A percentile compares a stretch with the other conserved stretches of the same genome.
phyloP scores from a whole-genome alignment of 1,140 invertebrate genomes.

The Gyrodactylus salaris region DNA sequence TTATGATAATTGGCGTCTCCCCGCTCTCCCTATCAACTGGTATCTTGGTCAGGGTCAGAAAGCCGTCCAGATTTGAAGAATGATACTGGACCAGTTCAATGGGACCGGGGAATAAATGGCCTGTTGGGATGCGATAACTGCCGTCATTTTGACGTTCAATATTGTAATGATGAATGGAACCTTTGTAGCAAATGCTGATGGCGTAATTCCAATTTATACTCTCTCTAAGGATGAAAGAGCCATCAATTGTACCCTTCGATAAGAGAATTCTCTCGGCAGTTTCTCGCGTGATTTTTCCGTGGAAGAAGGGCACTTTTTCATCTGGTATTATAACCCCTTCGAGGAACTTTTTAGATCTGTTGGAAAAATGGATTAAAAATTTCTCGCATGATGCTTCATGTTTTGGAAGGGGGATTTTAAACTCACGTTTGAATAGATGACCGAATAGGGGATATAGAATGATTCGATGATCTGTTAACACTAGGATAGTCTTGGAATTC shows the following conservation, averaged over 20 bases:
- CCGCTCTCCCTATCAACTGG: background rate
- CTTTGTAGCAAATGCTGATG: background rate
- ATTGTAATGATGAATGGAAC: conserved; percentile 2
- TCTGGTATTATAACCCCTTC: background rate
- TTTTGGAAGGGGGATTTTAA: no score
- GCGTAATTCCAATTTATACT: conserved; percentile 5
- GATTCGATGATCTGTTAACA: no score
- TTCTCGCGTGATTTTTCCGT: conserved; percentile 6
- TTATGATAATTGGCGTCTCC: background rate
- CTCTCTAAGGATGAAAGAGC: background rate
- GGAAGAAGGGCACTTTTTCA: background rate
- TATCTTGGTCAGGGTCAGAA: background rate
- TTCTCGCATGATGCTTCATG: no score
- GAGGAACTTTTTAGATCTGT: background rate
- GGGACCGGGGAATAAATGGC: background rate
- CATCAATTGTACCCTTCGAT: background rate
- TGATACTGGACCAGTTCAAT: conserved; percentile 1
- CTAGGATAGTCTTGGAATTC: no score
- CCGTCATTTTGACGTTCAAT: conserved; percentile 5
- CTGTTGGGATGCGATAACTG: conserved; percentile 1
- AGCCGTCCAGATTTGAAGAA: background rate
- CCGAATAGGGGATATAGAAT: no score
- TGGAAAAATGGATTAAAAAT: background rate
- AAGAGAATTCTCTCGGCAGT: background rate
- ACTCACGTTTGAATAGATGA: no score